Percentiles rank a stretch among this genome's conserved stretches.
Evolutionary conservation across 2,797 vertebrate species (phyloP).

Genomic region (Alosa sapidissima): DNA sequence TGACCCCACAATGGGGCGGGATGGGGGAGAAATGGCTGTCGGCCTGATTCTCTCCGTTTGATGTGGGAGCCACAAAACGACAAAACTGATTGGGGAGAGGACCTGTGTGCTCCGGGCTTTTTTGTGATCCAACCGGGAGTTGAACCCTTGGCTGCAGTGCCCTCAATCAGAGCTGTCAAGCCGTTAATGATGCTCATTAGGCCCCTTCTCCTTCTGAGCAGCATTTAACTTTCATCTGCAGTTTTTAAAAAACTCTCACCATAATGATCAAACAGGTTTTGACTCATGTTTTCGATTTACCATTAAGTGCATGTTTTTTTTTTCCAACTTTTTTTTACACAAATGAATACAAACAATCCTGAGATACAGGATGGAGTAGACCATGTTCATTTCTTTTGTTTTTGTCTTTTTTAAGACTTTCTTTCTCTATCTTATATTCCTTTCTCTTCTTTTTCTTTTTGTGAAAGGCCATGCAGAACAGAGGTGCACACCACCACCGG

Average conservation of each 20-base stretch:
- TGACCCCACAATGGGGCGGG: constrained; percentile 52
- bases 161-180: constrained; percentile 73
- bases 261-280: not conserved
- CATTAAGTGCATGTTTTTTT: not conserved
- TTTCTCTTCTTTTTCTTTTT: not conserved
- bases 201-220: constrained; percentile 58
- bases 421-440: not conserved
- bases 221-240: constrained; percentile 3
- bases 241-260: not conserved
- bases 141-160: constrained; percentile 63
- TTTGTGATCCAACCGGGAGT: constrained; percentile 58
- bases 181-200: constrained; percentile 71
- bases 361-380: not conserved
- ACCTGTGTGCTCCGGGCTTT: constrained; percentile 56
- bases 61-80: constrained; percentile 59
- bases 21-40: constrained; percentile 36
- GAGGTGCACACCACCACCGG: not conserved
- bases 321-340: not conserved
- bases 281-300: not conserved
- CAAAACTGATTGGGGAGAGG: constrained; percentile 64
- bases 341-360: not conserved
- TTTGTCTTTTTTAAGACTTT: constrained; percentile 16
- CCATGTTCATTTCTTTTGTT: not conserved
- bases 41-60: constrained; percentile 54
- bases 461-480: not conserved